Percentiles rank a stretch among this genome's conserved stretches.
Evolutionary conservation across 2,113 vertebrate species (phyloP).

Genomic region (Recurvirostra avosetta): DNA sequence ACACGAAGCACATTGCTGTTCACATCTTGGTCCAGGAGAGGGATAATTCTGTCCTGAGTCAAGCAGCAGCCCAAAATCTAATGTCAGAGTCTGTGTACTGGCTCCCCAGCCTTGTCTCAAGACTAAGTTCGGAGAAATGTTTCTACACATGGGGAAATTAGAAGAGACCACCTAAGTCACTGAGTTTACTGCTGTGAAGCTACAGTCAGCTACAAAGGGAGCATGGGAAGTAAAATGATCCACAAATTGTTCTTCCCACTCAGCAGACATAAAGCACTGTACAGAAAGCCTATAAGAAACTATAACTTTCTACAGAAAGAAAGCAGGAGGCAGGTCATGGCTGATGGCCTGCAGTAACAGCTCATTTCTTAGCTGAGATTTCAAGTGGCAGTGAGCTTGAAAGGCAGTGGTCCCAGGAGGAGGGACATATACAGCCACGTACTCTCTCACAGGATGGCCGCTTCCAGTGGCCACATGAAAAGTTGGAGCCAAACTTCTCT

Average conservation of each 20-base stretch:
- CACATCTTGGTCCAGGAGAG: not conserved
- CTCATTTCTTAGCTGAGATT: not conserved
- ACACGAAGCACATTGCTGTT: not conserved
- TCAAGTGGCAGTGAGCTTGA: not conserved
- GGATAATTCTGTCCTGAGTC: not conserved
- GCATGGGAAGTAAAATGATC: not conserved
- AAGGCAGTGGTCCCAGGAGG: not conserved
- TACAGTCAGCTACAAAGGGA: not conserved
- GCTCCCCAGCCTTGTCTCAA: not conserved
- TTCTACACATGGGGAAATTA: not conserved
- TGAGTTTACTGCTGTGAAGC: not conserved
- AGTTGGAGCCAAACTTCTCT: not conserved
- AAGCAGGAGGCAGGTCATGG: not conserved
- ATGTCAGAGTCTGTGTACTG: not conserved
- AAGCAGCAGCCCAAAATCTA: not conserved
- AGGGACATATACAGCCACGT: not conserved
- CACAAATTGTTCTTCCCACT: not conserved
- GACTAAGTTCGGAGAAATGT: not conserved
- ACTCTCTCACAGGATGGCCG: not conserved
- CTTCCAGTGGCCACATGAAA: not conserved
- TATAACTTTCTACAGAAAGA: not conserved
- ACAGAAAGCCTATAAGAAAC: not conserved
- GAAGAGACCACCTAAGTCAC: not conserved
- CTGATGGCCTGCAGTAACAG: not conserved
- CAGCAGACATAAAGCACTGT: not conserved